Evolutionary conservation across 2,113 vertebrate species (phyloP).

Genomic region (Leptobrachium ailaonicum): DNA sequence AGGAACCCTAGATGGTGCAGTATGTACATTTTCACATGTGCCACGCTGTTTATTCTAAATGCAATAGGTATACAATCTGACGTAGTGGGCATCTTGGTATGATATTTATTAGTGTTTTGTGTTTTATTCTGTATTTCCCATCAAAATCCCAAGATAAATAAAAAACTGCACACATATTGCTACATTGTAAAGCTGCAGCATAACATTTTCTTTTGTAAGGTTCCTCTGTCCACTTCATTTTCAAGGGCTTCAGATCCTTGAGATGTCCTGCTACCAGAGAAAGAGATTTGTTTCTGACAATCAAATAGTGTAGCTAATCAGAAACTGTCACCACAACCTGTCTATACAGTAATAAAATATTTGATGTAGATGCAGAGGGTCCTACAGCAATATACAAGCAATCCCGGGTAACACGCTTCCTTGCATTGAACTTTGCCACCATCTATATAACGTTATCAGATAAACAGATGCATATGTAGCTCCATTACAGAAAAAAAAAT

Average conservation of each 20-base stretch:
- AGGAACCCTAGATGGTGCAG: no score
- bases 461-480: not conserved
- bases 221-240: slow-evolving; percentile 14
- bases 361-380: slow-evolving; percentile 39
- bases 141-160: no score
- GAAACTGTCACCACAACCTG: slow-evolving; percentile 18
- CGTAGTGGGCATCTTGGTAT: no score
- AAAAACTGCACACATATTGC: no score
- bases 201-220: not conserved
- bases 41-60: no score
- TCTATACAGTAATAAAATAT: slow-evolving; percentile 47
- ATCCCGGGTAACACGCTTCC: slow-evolving; percentile 33
- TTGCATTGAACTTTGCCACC: slow-evolving; percentile 32
- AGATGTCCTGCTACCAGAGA: not conserved
- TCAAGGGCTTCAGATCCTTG: slow-evolving; percentile 2
- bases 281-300: slow-evolving; percentile 17
- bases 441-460: slow-evolving; percentile 16
- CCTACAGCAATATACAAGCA: slow-evolving; percentile 39
- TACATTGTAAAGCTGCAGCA: no score
- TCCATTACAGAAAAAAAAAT: not conserved
- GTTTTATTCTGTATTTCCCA: no score
- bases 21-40: no score
- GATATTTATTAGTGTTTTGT: no score
- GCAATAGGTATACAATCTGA: no score
- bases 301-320: slow-evolving; percentile 31